Evolutionary conservation across 2,797 vertebrate species (phyloP).

Genomic region (Jordanella pulchra): DNA sequence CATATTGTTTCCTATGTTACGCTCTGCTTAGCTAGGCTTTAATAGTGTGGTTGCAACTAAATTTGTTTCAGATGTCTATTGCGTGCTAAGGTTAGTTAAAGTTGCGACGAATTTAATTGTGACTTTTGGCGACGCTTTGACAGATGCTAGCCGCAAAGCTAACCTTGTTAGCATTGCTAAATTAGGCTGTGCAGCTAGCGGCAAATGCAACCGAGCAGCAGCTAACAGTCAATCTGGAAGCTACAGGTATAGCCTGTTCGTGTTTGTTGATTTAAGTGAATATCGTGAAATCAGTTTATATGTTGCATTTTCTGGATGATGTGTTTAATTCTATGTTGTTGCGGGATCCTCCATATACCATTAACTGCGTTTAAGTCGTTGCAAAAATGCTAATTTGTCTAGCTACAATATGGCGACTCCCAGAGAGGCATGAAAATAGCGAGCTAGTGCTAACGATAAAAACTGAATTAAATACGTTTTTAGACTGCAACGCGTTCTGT

Average conservation of each 20-base stretch:
- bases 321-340: background rate
- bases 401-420: constrained; percentile 85
- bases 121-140: constrained; percentile 57
- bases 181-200: constrained; percentile 60
- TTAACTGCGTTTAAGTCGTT: constrained; percentile 28
- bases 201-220: constrained; percentile 44
- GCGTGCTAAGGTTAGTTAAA: constrained; percentile 25
- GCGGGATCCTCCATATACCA: too few relatives aligned
- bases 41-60: constrained; percentile 18
- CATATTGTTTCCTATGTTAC: constrained; percentile 50
- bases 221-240: constrained; percentile 27
- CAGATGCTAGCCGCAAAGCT: constrained; percentile 66
- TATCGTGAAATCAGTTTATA: accelerated
- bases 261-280: background rate
- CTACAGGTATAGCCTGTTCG: accelerated
- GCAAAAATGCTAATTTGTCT: constrained; percentile 57
- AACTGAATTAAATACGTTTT: constrained; percentile 9
- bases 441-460: constrained; percentile 60
- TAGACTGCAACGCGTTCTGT: accelerated
- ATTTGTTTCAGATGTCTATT: constrained; percentile 46
- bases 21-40: constrained; percentile 30
- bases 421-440: constrained; percentile 83
- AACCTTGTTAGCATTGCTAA: constrained; percentile 61
- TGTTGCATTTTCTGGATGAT: accelerated
- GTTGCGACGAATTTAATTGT: constrained; percentile 63